Base-by-base conservation (phyloP, 2,888 invertebrate species). In the Drosophila anceps region DNA sequence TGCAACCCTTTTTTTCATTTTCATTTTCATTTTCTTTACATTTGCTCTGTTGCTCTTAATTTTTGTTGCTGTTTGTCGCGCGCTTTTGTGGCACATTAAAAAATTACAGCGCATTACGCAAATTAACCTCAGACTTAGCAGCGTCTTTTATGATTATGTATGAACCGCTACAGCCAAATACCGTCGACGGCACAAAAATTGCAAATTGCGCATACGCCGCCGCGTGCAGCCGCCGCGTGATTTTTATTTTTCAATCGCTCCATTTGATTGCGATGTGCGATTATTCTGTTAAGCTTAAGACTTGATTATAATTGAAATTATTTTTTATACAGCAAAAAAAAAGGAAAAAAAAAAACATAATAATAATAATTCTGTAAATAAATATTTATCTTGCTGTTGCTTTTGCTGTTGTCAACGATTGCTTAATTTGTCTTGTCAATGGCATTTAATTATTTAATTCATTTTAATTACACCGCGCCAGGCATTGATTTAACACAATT, bases 51-150 rank as follows among this genome's bases (percentile, higher is more conserved):
- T 46, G 31, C 61, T 53, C 18, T 55, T 53, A 20, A 9, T 48
- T 51, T 41, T 43, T 62, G 41, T 55, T 69, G 54, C 50, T 70
- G 50, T 48, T 73, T 39, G 59, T 29, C 18, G 46, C 61, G 48
- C 69, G 67, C 53, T 82, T 71, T 75, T 73, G 74, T 76, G 78
- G 78, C 73, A 79, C 84, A 86, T 86, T 90, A 76, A 83, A 82
- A 86, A 86, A 86, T 86, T 86, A 86, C 87, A 79, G 71, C 84
- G 89, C 79, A 90, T 86, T 88, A 86, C 76, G 75, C 79, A 88
- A 86, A 86, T 90, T 90, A 90, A 85, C 90, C 86, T 88, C 89
- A 77, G 88, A 90, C 90, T 85, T 88, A 85, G 86, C 79, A 79
- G 51, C 72, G 77, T 77, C 74, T 66, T 72, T 80, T 76, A 65